Conservation (phyloP, 2,797 vertebrate genomes). For the Poecilia wingei region DNA sequence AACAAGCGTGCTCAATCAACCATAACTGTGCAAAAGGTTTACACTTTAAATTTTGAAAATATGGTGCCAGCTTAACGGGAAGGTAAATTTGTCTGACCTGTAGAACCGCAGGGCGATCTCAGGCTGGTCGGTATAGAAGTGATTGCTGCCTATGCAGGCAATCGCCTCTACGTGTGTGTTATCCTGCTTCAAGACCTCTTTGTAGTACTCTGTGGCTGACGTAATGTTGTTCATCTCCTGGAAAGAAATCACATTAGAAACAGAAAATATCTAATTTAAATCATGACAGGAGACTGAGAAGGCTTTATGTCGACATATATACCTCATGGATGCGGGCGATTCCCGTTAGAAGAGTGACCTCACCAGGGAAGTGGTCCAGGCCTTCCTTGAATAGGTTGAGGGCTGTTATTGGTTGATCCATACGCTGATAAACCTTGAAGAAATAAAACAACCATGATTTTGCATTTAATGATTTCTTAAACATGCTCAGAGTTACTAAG, state of each 20-base stretch:
- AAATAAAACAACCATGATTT: conserved; percentile 14
- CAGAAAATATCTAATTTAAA: conserved; percentile 5
- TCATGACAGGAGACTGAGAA: not conserved
- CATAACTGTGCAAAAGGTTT: not conserved
- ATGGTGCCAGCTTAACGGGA: not conserved
- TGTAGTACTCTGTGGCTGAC: conserved; percentile 93
- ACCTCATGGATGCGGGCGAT: conserved; percentile 97
- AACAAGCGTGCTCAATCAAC: conserved; percentile 21
- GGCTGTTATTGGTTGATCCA: conserved; percentile 96
- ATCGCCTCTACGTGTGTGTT: conserved; percentile 97
- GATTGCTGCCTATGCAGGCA: conserved; percentile 96
- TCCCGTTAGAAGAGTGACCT: conserved; percentile 93
- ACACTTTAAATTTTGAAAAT: conserved; percentile 12
- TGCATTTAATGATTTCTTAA: conserved; percentile 9
- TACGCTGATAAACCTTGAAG: conserved; percentile 89
- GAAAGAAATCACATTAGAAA: conserved; percentile 21
- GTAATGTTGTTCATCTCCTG: conserved; percentile 96
- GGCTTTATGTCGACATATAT: conserved; percentile 21
- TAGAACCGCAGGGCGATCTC: conserved; percentile 97
- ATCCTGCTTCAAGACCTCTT: conserved; percentile 95
- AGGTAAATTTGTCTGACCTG: conserved; percentile 78
- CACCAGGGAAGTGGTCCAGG: conserved; percentile 93
- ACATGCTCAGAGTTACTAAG: not conserved
- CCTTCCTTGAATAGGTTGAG: conserved; percentile 96
- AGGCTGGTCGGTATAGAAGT: conserved; percentile 97